Evolutionary conservation across 2,797 vertebrate genomes (phyloP).

Genomic region (Sarcophilus harrisii): DNA sequence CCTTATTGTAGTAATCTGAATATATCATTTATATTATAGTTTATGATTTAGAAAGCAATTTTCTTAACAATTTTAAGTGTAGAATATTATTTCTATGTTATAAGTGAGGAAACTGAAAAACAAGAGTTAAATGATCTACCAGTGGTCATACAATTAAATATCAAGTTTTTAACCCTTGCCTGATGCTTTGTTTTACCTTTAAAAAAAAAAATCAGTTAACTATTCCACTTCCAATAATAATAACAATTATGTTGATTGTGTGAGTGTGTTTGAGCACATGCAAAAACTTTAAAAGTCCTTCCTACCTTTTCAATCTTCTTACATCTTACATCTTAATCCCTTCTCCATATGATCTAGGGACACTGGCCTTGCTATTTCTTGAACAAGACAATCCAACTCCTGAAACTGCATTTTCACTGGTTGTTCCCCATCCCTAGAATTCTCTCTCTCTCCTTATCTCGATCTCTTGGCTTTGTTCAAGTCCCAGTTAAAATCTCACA

Average conservation of each 20-base stretch:
- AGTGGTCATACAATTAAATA: neutral
- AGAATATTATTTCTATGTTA: neutral
- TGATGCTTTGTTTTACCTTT: neutral
- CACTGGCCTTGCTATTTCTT: neutral
- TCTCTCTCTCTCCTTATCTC: neutral
- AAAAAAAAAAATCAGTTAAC: neutral
- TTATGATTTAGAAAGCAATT: neutral
- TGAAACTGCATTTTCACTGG: neutral
- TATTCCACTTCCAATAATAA: neutral
- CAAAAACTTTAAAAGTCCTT: neutral
- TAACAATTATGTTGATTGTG: neutral
- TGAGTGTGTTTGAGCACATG: no score
- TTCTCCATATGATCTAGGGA: neutral
- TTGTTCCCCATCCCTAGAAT: neutral
- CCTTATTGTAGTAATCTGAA: neutral
- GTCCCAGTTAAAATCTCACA: neutral
- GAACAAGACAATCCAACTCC: neutral
- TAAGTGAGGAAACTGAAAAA: neutral
- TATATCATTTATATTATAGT: neutral
- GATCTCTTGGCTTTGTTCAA: neutral
- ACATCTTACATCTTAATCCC: neutral
- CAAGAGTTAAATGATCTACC: neutral
- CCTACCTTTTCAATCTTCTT: neutral
- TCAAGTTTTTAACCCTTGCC: neutral
- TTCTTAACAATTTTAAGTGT: neutral